These are phyloP conservation scores for Bungarus multicinctus DNA, from an alignment of 2,113 vertebrate species.

Conservation along the genomic window DNA sequence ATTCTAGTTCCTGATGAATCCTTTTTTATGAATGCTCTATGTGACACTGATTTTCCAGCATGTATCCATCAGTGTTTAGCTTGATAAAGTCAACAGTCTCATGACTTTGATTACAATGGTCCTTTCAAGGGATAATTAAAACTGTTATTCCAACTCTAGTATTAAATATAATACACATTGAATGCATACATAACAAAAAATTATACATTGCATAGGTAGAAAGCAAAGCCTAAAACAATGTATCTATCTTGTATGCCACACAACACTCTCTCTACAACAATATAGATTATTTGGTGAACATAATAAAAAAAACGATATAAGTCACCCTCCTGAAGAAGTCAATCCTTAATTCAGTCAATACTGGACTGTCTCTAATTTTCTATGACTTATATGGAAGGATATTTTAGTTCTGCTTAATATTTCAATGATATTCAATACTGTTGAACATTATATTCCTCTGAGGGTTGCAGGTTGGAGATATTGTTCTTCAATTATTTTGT, in stretches of 20 bases:
- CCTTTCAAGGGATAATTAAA: neutral
- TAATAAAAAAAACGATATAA: neutral
- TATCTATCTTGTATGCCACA: neutral
- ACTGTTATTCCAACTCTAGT: neutral
- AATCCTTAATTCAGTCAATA: neutral
- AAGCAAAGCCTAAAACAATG: neutral
- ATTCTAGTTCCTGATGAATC: neutral
- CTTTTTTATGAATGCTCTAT: neutral
- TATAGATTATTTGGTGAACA: neutral
- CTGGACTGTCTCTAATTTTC: neutral
- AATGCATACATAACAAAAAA: no score
- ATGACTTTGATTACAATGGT: neutral
- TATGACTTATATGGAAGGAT: neutral
- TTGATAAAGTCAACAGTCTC: neutral
- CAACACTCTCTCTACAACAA: neutral
- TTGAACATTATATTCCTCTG: neutral
- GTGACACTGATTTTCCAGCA: neutral
- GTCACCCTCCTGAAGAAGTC: neutral
- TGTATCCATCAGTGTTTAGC: neutral
- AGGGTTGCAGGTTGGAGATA: neutral
- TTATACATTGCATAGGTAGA: neutral
- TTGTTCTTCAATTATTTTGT: neutral
- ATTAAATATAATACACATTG: neutral
- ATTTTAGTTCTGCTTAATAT: neutral
- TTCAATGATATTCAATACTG: neutral